Conservation (phyloP, 2,797 vertebrate species). For the Toxotes lorentzi region DNA sequence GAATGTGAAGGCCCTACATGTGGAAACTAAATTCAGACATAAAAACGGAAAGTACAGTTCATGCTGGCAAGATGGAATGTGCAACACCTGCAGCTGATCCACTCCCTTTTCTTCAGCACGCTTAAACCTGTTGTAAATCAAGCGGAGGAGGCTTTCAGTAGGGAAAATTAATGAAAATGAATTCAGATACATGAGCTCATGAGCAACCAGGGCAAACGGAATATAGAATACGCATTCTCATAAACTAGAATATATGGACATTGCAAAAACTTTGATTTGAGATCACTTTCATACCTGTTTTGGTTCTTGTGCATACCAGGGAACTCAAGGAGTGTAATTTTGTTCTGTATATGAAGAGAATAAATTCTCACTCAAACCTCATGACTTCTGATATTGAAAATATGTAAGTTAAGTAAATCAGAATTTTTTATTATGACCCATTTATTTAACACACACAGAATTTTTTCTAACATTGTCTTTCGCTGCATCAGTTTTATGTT, state of each 20-base stretch:
- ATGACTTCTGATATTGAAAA: neutral
- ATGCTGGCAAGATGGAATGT: conserved; percentile 8
- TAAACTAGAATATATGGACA: neutral
- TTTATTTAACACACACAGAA: neutral
- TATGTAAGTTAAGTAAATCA: neutral
- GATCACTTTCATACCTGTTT: neutral
- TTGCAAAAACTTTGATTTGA: neutral
- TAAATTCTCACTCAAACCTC: neutral
- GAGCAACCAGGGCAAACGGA: neutral
- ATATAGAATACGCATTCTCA: neutral
- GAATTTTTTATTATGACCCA: neutral
- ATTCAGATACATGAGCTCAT: neutral
- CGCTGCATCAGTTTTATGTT: neutral
- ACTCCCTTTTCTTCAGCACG: conserved; percentile 29
- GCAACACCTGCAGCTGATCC: conserved; percentile 3
- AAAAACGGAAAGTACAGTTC: neutral
- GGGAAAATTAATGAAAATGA: neutral
- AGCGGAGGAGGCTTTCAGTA: neutral
- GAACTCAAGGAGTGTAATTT: neutral
- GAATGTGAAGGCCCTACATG: neutral
- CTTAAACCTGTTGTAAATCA: conserved; percentile 25
- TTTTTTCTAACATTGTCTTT: neutral
- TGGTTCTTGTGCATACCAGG: neutral
- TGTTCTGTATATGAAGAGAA: neutral
- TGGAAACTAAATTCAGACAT: neutral